Evolutionary conservation across 2,888 invertebrate species (phyloP).

Genomic region (Xanthia icteritia): DNA sequence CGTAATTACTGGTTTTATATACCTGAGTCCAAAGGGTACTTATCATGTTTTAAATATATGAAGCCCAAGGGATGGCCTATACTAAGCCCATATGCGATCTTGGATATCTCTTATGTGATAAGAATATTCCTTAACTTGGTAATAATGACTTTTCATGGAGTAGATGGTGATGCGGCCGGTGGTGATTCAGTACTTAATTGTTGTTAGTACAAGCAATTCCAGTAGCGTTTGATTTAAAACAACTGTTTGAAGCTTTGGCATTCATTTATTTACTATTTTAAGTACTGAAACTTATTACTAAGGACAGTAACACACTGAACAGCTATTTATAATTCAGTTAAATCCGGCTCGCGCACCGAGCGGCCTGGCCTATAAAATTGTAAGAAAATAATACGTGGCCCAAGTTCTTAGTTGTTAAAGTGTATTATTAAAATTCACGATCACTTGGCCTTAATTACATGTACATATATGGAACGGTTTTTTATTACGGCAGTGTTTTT

Average conservation of each 20-base stretch:
- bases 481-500: neutral
- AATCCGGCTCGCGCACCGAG: constrained; percentile 40
- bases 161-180: no score
- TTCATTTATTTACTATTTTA: no score
- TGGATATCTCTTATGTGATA: neutral
- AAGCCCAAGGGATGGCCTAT: neutral
- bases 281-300: constrained; percentile 23
- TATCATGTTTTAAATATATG: constrained; percentile 12
- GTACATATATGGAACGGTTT: constrained; percentile 4
- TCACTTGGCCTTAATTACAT: constrained; percentile 21
- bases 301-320: constrained; percentile 19
- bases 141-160: neutral
- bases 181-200: neutral
- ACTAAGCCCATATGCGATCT: neutral
- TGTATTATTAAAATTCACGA: constrained; percentile 52
- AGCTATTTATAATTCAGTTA: constrained; percentile 50
- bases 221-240: neutral
- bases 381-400: constrained; percentile 46
- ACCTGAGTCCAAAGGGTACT: neutral
- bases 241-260: no score
- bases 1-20: constrained; percentile 16
- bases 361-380: constrained; percentile 40
- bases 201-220: neutral
- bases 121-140: neutral
- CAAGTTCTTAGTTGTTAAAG: constrained; percentile 22